Percentiles rank a stretch among this genome's conserved stretches.
phyloP scores from a whole-genome alignment of 1,140 invertebrate species.

The Calycopis cecrops region DNA sequence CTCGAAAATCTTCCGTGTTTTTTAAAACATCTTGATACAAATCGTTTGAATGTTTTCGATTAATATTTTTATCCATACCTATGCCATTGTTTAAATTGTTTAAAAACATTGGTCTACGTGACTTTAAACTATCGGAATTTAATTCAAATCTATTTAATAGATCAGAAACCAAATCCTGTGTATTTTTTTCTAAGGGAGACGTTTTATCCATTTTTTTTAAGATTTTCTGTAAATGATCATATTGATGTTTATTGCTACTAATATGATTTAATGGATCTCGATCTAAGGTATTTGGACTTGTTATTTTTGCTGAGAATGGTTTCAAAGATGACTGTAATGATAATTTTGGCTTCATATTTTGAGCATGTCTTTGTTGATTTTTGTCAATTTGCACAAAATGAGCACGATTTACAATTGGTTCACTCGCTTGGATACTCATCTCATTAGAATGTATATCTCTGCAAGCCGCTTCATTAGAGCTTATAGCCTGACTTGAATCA shows the following conservation, averaged over 20 bases:
- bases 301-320: constrained; percentile 34
- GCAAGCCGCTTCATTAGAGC: neutral
- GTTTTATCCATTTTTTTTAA: constrained; percentile 1
- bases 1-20: constrained; percentile 31
- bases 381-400: constrained; percentile 31
- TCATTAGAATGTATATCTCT: neutral
- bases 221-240: neutral
- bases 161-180: constrained; percentile 11
- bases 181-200: constrained; percentile 7
- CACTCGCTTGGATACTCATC: constrained; percentile 13
- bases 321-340: constrained; percentile 20
- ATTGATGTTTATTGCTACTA: neutral
- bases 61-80: constrained; percentile 18
- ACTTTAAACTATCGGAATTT: constrained; percentile 22
- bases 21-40: constrained; percentile 18
- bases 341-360: constrained; percentile 21
- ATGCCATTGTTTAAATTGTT: constrained; percentile 24
- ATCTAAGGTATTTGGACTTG: constrained; percentile 33
- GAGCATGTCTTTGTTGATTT: constrained; percentile 24
- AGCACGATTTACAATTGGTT: constrained; percentile 3
- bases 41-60: constrained; percentile 25
- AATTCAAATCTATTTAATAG: constrained; percentile 6
- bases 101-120: constrained; percentile 20
- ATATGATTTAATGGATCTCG: constrained; percentile 26
- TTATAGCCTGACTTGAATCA: neutral